Conservation (phyloP, 2,797 vertebrate species). For the Nyctalus aviator region DNA sequence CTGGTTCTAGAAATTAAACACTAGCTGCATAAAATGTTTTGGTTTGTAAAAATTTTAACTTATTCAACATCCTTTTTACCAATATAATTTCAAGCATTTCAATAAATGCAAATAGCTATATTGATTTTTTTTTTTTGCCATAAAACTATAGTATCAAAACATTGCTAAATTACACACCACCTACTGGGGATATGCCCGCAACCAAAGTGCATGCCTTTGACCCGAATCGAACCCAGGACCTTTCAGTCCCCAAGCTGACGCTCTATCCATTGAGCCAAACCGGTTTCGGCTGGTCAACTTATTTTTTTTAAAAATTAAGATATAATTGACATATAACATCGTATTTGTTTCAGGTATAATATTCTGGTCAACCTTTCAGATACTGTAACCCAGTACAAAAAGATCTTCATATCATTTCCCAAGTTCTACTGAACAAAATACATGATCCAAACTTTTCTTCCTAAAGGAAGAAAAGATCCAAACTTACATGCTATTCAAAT, state of each 20-base stretch:
- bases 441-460: neutral
- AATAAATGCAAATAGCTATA: conserved; percentile 39
- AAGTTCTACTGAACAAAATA: neutral
- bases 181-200: no score
- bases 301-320: neutral
- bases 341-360: neutral
- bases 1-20: conserved; percentile 35
- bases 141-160: neutral
- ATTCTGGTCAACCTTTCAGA: neutral
- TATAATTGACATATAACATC: neutral
- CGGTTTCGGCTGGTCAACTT: no score
- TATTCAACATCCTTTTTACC: conserved; percentile 43
- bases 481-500: neutral
- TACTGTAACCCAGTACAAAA: neutral
- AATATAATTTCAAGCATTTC: conserved; percentile 15
- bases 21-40: neutral
- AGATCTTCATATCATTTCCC: neutral
- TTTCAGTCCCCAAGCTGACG: no score
- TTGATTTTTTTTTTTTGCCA: neutral
- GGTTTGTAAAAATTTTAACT: conserved; percentile 8
- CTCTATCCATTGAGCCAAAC: no score
- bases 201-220: no score
- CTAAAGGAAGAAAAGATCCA: no score
- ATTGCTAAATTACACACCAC: no score
- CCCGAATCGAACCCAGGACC: no score